Conservation (phyloP, 2,113 vertebrate genomes). For the Muntiacus reevesi region DNA sequence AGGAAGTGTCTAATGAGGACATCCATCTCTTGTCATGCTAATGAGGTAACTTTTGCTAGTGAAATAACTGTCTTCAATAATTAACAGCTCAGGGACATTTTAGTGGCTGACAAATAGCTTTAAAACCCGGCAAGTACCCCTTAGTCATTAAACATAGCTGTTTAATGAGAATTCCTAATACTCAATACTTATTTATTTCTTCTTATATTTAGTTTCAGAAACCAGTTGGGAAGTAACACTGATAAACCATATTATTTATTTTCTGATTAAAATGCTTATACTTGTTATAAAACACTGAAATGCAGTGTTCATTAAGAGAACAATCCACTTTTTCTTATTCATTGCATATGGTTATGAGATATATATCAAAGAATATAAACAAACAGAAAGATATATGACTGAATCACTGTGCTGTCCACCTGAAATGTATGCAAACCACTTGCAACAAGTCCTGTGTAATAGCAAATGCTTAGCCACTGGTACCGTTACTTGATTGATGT, state of each 20-base stretch:
- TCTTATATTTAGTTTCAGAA: neutral
- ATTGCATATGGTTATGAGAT: neutral
- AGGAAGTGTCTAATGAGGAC: slow-evolving; percentile 50
- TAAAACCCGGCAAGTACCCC: neutral
- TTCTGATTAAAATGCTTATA: neutral
- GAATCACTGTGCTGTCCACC: neutral
- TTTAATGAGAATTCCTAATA: neutral
- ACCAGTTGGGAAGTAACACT: neutral
- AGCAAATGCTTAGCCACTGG: neutral
- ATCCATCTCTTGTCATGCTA: slow-evolving; percentile 38
- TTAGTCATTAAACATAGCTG: neutral
- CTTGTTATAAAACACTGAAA: neutral
- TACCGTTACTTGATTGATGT: neutral
- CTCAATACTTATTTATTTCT: neutral
- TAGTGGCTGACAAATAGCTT: slow-evolving; percentile 39
- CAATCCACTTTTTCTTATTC: neutral
- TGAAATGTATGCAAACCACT: neutral
- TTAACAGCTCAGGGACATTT: slow-evolving; percentile 51
- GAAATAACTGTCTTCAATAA: slow-evolving; percentile 54
- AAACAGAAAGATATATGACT: neutral
- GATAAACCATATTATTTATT: neutral
- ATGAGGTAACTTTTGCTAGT: slow-evolving; percentile 1
- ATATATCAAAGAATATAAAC: neutral
- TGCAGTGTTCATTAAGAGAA: neutral
- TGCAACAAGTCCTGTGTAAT: neutral